A percentile compares a stretch with the other conserved stretches of the same genome.
Evolutionary conservation across 2,797 vertebrate species (phyloP).

Genomic region (Chelon labrosus): DNA sequence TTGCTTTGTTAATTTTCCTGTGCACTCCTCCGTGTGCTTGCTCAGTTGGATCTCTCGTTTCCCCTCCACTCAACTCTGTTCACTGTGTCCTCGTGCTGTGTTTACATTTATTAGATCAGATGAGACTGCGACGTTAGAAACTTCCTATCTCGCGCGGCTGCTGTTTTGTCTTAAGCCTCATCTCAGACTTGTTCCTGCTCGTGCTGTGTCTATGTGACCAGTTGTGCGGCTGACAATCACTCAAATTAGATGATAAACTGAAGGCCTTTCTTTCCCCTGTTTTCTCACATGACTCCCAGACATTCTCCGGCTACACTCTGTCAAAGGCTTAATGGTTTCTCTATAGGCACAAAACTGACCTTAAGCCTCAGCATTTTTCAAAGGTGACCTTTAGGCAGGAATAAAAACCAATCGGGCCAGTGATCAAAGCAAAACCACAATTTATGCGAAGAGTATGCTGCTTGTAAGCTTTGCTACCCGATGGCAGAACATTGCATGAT

Average conservation of each 20-base stretch:
- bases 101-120: slow-evolving; percentile 41
- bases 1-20: slow-evolving; percentile 48
- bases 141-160: background rate
- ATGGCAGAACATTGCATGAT: slow-evolving; percentile 2
- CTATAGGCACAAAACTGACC: background rate
- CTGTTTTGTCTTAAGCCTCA: background rate
- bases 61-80: background rate
- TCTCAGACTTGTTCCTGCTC: background rate
- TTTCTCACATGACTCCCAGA: slow-evolving; percentile 8
- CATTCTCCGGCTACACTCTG: background rate
- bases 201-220: background rate
- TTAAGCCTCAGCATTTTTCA: background rate
- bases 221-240: slow-evolving; percentile 8
- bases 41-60: slow-evolving; percentile 42
- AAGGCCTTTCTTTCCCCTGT: background rate
- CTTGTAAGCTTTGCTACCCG: background rate
- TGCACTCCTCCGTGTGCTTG: background rate
- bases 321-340: background rate
- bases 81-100: slow-evolving; percentile 20
- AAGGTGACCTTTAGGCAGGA: background rate
- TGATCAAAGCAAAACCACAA: background rate
- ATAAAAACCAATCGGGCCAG: background rate
- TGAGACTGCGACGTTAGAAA: slow-evolving; percentile 24
- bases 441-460: slow-evolving; percentile 5
- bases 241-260: slow-evolving; percentile 28